Conservation (phyloP, 2,113 vertebrate genomes). For the Oryzias curvinotus region DNA sequence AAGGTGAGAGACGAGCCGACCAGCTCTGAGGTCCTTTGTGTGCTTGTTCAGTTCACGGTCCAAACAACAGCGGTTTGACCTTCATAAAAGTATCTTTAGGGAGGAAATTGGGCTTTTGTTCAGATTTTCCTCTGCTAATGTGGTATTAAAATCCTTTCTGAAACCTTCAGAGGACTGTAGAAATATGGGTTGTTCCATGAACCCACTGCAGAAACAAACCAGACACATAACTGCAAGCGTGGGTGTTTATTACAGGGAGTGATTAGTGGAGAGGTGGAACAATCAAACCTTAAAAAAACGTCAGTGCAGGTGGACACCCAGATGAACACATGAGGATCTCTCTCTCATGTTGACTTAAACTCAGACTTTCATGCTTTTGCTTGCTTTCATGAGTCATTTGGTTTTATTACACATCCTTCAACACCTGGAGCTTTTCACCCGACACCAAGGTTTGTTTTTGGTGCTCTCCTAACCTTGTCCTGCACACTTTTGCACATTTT, state of each 20-base stretch:
- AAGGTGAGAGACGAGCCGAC: slow-evolving; percentile 25
- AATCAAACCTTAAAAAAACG: slow-evolving; percentile 19
- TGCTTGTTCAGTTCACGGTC: slow-evolving; percentile 31
- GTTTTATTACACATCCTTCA: neutral
- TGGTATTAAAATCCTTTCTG: slow-evolving; percentile 7
- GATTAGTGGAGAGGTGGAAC: slow-evolving; percentile 27
- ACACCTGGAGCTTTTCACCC: neutral
- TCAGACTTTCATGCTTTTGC: slow-evolving; percentile 18
- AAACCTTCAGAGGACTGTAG: slow-evolving; percentile 27
- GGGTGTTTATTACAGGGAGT: slow-evolving; percentile 12
- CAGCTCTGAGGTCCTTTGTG: slow-evolving; percentile 17
- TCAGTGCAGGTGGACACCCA: slow-evolving; percentile 14
- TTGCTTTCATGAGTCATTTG: neutral
- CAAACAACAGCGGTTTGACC: slow-evolving; percentile 41
- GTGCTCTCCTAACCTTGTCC: too few species aligned
- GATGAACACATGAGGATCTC: neutral
- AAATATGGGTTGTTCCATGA: slow-evolving; percentile 22
- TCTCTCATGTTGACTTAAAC: slow-evolving; percentile 1
- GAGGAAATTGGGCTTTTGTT: slow-evolving; percentile 48
- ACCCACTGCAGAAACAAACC: slow-evolving; percentile 11
- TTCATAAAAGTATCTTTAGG: slow-evolving; percentile 30
- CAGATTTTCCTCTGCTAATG: slow-evolving; percentile 36
- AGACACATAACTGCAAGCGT: slow-evolving; percentile 2
- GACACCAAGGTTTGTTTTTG: neutral
- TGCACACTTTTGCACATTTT: too few species aligned